A percentile compares a stretch with the other conserved stretches of the same genome.
Evolutionary conservation across 2,888 invertebrate genomes (phyloP).

Genomic region (Phragmatobia fuliginosa): DNA sequence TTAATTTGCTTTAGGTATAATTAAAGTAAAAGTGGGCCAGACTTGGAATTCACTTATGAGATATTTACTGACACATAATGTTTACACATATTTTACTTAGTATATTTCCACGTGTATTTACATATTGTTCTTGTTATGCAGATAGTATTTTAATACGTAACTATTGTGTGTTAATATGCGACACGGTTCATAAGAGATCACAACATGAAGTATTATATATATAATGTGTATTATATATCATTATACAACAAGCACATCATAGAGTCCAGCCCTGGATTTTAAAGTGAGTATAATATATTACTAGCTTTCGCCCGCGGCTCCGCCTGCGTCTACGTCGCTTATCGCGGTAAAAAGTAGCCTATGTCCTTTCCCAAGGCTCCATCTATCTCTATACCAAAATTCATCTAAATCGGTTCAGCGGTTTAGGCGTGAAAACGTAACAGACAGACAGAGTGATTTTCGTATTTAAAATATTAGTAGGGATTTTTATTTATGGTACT

Average conservation of each 20-base stretch:
- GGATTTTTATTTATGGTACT: no score
- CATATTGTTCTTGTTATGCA: slow-evolving; percentile 21
- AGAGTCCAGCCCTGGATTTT: neutral
- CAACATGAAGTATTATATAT: slow-evolving; percentile 60
- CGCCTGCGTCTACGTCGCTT: no score
- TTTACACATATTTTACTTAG: neutral
- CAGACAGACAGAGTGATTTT: no score
- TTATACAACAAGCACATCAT: neutral
- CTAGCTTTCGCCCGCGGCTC: no score
- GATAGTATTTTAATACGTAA: slow-evolving; percentile 28
- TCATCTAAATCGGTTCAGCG: no score
- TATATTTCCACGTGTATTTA: slow-evolving; percentile 7
- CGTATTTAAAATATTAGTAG: no score
- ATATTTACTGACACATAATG: neutral
- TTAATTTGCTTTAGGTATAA: no score
- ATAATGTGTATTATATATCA: slow-evolving; percentile 3
- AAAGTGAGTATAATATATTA: no score
- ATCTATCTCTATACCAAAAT: no score
- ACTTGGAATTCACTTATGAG: neutral
- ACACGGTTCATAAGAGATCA: slow-evolving; percentile 67
- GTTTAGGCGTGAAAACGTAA: no score
- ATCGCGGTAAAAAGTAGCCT: no score
- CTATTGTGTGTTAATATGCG: slow-evolving; percentile 56
- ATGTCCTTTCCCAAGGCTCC: no score
- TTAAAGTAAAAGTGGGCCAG: neutral